These are phyloP conservation scores for Grapholita molesta DNA, from an alignment of 1,140 invertebrate species.

Conservation along the genomic window DNA sequence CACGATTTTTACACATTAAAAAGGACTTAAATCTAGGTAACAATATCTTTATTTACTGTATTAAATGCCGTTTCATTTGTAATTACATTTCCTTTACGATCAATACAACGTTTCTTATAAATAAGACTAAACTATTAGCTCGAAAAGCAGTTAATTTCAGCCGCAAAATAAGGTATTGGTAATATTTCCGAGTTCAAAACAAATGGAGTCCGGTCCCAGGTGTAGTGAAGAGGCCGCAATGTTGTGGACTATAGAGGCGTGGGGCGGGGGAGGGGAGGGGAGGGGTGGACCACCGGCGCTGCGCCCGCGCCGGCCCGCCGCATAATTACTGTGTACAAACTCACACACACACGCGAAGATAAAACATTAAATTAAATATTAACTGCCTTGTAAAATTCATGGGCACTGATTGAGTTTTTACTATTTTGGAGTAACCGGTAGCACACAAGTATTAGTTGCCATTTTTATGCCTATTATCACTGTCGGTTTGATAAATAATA, in stretches of 20 bases:
- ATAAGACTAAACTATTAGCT: constrained; percentile 5
- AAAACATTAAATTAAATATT: constrained; percentile 69
- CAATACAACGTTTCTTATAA: constrained; percentile 27
- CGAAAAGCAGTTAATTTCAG: neutral
- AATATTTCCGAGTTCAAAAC: constrained; percentile 31
- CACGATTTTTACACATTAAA: too few species aligned
- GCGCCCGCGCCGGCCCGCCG: constrained; percentile 59
- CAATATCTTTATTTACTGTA: too few species aligned
- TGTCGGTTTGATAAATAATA: constrained; percentile 28
- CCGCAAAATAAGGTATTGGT: constrained; percentile 16
- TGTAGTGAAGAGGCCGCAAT: constrained; percentile 35
- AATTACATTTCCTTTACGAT: constrained; percentile 7
- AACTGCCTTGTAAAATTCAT: constrained; percentile 73
- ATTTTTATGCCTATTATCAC: constrained; percentile 36
- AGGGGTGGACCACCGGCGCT: constrained; percentile 61
- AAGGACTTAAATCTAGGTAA: too few species aligned
- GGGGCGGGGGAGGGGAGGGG: constrained; percentile 26
- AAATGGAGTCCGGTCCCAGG: constrained; percentile 51
- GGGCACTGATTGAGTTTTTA: constrained; percentile 64
- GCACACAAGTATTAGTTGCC: constrained; percentile 46
- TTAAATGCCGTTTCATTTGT: too few species aligned
- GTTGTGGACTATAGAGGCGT: constrained; percentile 31
- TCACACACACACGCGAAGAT: constrained; percentile 46
- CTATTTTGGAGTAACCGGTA: constrained; percentile 42
- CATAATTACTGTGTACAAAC: constrained; percentile 71